Base-by-base conservation (phyloP, 2,797 vertebrate genomes). In the Prunella strophiata region DNA sequence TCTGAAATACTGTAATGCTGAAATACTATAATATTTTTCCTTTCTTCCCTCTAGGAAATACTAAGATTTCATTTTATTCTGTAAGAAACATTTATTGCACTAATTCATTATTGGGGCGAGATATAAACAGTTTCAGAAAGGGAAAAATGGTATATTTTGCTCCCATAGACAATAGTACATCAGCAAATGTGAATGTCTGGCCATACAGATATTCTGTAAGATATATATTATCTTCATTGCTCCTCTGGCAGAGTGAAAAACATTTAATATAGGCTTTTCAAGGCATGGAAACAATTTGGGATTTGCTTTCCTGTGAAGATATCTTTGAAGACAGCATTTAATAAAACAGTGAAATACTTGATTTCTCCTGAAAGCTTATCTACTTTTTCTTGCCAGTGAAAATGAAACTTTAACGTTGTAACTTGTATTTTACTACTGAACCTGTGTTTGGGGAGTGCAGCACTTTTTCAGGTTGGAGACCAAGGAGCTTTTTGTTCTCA, bases 231-330 rank as follows among this genome's bases (percentile, higher is more conserved):
- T 65, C 68, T 84, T 40, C 25, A 43, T 70, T 93, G 70, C 83
- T 96, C 14, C 73, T 74, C 36, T 94, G 52, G 61, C 42, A 95
- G 65, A 29, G 71, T 74, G 83, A 80, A 94, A 95, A 94, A 83
- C 10, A n/a, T 88, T 88, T 89, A 71, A 72, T 91, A 30, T 3
- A 34, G 65, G 34, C 52, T 92, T 95, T 75, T 81, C 58, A 58
- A 81, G 78, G 34, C 22, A 61, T 73, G 42, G 68, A 77, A 88
- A 58, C 38, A 62, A 34, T 83, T 80, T 85, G 75, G 54, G 77
- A 91, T 89, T 88, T 94, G 27, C 66, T 82, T 91, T 91, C 8
- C n/a, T 80, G 42, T 67, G 63, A 88, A 91, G 23, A 59, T 72
- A 38, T 16, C 73, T 38, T 52, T 79, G 45, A 84, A 81, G 59